Evolutionary conservation across 2,113 vertebrate species (phyloP).

Genomic region (Ptilorrhoa leucosticta): DNA sequence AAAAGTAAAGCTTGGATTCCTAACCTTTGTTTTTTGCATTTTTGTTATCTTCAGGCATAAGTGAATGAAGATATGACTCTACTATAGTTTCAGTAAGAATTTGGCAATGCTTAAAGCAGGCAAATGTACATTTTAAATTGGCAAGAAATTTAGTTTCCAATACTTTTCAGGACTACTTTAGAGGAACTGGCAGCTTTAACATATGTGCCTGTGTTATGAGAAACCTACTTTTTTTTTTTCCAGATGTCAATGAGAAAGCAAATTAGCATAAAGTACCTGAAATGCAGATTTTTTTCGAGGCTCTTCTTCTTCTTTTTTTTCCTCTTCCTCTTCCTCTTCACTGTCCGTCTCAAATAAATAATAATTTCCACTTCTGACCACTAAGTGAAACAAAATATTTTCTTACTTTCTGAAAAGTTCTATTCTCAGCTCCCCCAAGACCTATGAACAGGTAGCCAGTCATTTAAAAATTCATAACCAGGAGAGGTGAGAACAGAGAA

Average conservation of each 20-base stretch:
- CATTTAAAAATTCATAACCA: constrained; percentile 15
- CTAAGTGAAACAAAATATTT: constrained; percentile 83
- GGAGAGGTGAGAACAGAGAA: constrained; percentile 11
- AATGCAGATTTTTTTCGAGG: constrained; percentile 90
- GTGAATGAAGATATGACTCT: background rate
- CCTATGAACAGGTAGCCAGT: background rate
- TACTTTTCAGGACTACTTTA: background rate
- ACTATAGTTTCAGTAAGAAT: background rate
- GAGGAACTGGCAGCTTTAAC: background rate
- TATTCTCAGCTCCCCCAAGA: constrained; percentile 35
- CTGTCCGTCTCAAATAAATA: constrained; percentile 99
- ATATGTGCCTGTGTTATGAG: background rate
- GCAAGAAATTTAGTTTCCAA: background rate
- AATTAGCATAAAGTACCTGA: constrained; percentile 77
- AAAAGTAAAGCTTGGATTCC: background rate
- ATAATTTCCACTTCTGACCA: constrained; percentile 99
- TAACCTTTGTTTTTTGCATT: constrained; percentile 9
- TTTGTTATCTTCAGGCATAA: background rate
- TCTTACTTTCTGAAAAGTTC: constrained; percentile 65
- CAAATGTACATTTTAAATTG: background rate
- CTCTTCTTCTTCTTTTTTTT: constrained; percentile 88
- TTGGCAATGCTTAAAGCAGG: background rate
- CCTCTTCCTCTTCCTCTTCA: constrained; percentile 94
- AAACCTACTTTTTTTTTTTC: background rate
- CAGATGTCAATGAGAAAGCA: background rate